Base-by-base conservation (phyloP, 2,113 vertebrate genomes). In the Anarrhichthys ocellatus region DNA sequence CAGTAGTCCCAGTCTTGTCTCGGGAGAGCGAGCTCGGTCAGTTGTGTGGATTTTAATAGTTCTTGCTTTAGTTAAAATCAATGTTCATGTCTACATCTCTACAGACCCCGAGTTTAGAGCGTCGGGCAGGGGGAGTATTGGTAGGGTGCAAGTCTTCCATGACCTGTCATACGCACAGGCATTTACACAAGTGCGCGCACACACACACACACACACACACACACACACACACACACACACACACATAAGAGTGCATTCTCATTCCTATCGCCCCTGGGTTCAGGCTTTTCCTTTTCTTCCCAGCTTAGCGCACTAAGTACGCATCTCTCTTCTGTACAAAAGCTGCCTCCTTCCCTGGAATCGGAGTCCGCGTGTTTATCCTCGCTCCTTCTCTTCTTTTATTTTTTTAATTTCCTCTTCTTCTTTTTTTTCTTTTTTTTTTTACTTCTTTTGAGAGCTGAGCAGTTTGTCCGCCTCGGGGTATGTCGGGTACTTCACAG, bases 401-500 rank as follows among this genome's bases (percentile, higher is more conserved):
- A 75, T 84, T 74, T 86, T 70, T 48, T 46, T 34, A 1, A 36
- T 56, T 63, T 58, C 42, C 73, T 78, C 80, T 87, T 76, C 29
- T 58, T 81, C 80, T 93, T 92, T 62, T 88, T 91, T 78, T 62
- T 88, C 91, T 78, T 94, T 29, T 73, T 75, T 58, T 81, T 86
- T 18, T 84, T 91, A 90, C 82, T 93, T 92, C 68, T 88, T 91
- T 78, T 94, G 93, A 76, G 91, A 82, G 75, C 63, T 92, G 65
- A 96, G 93, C 91, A 97, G 96, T 89, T 99, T 97, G 89, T 99
- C 97, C 67, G 98, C 98, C 88, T 99, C 97, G 6, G 96, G 96
- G 91, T 99, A 99, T 54, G 95, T 98, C 17, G 98, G 98, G 71
- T 99, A 99, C 88, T 99, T 99, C 89, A 99, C 97, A 0, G 96